phyloP scores from a whole-genome alignment of 2,797 vertebrate genomes.

The Trachurus trachurus region DNA sequence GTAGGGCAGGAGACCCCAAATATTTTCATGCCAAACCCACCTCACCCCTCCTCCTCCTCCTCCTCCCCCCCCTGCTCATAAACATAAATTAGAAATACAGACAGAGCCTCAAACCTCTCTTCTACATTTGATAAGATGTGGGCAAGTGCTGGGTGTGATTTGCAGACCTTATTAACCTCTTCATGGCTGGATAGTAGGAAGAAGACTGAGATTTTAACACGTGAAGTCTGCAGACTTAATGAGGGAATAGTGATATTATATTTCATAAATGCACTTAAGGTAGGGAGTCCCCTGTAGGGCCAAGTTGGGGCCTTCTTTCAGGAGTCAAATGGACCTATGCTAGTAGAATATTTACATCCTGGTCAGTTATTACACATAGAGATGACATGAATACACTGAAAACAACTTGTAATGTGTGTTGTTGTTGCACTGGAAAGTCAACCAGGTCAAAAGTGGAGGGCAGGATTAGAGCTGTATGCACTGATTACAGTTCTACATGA shows the following conservation, averaged over 20 bases:
- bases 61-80: constrained; percentile 37
- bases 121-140: background rate
- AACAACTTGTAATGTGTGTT: background rate
- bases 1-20: constrained; percentile 69
- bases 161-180: background rate
- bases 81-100: constrained; percentile 45
- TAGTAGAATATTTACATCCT: background rate
- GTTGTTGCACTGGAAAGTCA: background rate
- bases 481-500: background rate
- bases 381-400: background rate
- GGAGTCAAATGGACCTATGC: constrained; percentile 1
- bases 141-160: background rate
- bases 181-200: background rate
- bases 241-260: background rate
- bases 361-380: background rate
- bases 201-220: background rate
- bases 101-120: background rate
- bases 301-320: constrained; percentile 15
- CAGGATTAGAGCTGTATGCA: background rate
- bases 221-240: constrained; percentile 9
- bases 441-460: background rate
- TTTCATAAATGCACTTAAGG: background rate
- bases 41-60: background rate
- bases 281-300: background rate
- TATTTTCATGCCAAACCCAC: constrained; percentile 46